Percentiles rank a stretch among this genome's conserved stretches.
Evolutionary conservation across 2,888 invertebrate species (phyloP).

Genomic region (Heteropelma amictum): DNA sequence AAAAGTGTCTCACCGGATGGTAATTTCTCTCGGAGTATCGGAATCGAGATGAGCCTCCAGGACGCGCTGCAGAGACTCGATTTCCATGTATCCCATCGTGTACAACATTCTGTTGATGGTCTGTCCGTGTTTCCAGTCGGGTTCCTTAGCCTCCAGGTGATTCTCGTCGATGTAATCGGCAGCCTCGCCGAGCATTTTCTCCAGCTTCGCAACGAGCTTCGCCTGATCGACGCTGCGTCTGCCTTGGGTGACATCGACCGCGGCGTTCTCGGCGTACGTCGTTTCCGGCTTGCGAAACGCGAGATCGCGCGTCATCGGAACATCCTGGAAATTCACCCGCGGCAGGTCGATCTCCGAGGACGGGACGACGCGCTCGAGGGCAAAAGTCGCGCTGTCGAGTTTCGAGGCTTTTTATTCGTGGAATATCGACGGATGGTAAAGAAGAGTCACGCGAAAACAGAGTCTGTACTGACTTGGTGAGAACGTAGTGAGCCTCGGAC

Average conservation of each 20-base stretch:
- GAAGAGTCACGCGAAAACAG: not conserved
- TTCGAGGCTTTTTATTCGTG: not conserved
- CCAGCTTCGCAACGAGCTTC: constrained; percentile 63
- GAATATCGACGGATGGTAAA: not conserved
- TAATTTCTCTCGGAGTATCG: constrained; percentile 56
- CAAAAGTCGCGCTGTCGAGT: constrained; percentile 72
- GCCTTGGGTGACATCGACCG: constrained; percentile 72
- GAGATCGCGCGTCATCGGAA: constrained; percentile 61
- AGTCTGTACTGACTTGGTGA: constrained; percentile 71
- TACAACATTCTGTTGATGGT: constrained; percentile 71
- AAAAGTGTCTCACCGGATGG: constrained; percentile 59
- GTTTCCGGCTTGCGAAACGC: constrained; percentile 64
- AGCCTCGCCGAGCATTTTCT: constrained; percentile 70
- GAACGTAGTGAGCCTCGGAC: constrained; percentile 73
- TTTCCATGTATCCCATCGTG: constrained; percentile 70
- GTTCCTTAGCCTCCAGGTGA: constrained; percentile 69
- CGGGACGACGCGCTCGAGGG: constrained; percentile 64
- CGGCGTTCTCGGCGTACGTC: constrained; percentile 57
- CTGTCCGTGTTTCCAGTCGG: constrained; percentile 72
- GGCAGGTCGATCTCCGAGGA: constrained; percentile 54
- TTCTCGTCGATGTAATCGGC: constrained; percentile 72
- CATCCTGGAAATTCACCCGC: constrained; percentile 50
- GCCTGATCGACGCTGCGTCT: constrained; percentile 68
- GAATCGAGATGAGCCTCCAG: constrained; percentile 57
- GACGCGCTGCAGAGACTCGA: constrained; percentile 68